These are phyloP conservation scores for Branchipolynoe longqiensis DNA, from an alignment of 2,888 invertebrate genomes.

Conservation along the genomic window DNA sequence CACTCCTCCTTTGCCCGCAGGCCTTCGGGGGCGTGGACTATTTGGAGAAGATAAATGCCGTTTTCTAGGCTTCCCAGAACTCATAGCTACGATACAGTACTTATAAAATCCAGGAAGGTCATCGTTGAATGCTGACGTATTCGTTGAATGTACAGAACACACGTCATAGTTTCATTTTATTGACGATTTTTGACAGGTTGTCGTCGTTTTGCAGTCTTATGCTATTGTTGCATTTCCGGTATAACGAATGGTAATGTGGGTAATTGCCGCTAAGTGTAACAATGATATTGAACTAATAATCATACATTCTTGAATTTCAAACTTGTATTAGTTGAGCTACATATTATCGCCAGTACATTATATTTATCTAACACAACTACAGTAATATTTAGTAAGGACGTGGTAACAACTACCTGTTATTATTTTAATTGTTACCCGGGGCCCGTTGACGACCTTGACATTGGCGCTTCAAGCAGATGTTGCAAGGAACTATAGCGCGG, in stretches of 20 bases:
- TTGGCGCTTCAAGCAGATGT: not conserved
- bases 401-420: too few species aligned
- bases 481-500: not conserved
- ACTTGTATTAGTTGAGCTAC: too few species aligned
- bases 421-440: not conserved
- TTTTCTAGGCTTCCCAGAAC: too few species aligned
- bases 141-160: not conserved
- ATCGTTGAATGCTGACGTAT: not conserved
- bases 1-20: constrained; percentile 39
- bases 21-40: not conserved
- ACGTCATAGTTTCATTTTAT: not conserved
- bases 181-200: not conserved
- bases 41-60: too few species aligned
- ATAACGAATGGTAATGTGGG: too few species aligned
- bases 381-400: too few species aligned
- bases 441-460: not conserved
- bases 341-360: too few species aligned
- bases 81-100: not conserved
- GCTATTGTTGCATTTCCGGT: constrained; percentile 9
- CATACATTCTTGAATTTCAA: too few species aligned
- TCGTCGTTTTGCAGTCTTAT: not conserved
- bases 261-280: too few species aligned
- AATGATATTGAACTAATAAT: too few species aligned
- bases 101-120: not conserved
- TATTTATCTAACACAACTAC: too few species aligned